A percentile compares a stretch with the other conserved stretches of the same genome.
Conservation (phyloP, 2,113 vertebrate species). For the Amia ocellicauda region DNA sequence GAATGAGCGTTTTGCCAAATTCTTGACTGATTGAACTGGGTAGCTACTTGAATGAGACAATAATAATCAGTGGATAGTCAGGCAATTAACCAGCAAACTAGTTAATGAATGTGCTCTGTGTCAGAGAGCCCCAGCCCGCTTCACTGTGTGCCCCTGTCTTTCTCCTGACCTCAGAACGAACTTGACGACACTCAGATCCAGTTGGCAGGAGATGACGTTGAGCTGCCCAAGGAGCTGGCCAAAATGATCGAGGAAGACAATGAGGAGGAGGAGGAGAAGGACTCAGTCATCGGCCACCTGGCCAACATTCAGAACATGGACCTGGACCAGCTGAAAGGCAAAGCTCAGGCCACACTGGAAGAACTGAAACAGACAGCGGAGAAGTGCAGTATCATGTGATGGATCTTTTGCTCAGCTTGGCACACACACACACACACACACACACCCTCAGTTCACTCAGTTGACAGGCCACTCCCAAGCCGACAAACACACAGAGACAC, state of each 20-base stretch:
- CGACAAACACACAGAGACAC: too few relatives aligned
- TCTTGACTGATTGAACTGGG: too few relatives aligned
- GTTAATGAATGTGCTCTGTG: too few relatives aligned
- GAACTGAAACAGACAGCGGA: conserved; percentile 94
- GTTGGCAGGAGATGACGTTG: conserved; percentile 82
- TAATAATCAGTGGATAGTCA: too few relatives aligned
- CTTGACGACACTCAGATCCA: conserved; percentile 92
- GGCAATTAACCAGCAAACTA: too few relatives aligned
- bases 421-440: too few relatives aligned
- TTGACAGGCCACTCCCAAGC: too few relatives aligned
- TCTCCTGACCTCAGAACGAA: conserved; percentile 71
- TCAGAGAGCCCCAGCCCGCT: too few relatives aligned
- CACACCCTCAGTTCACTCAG: too few relatives aligned
- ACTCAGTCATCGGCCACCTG: conserved; percentile 87
- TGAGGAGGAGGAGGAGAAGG: conserved; percentile 84
- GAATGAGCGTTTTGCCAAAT: too few relatives aligned
- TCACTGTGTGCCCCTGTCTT: conserved; percentile 17
- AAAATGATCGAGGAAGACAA: conserved; percentile 97
- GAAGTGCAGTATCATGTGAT: conserved; percentile 91
- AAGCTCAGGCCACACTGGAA: conserved; percentile 89
- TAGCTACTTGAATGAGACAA: too few relatives aligned
- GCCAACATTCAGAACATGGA: conserved; percentile 91
- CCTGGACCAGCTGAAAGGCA: conserved; percentile 90
- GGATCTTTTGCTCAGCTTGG: not conserved
- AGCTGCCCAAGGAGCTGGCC: conserved; percentile 88